Percentiles rank a stretch among this genome's conserved stretches.
Evolutionary conservation across 2,888 invertebrate species (phyloP).

Genomic region (Argyresthia goedartella): DNA sequence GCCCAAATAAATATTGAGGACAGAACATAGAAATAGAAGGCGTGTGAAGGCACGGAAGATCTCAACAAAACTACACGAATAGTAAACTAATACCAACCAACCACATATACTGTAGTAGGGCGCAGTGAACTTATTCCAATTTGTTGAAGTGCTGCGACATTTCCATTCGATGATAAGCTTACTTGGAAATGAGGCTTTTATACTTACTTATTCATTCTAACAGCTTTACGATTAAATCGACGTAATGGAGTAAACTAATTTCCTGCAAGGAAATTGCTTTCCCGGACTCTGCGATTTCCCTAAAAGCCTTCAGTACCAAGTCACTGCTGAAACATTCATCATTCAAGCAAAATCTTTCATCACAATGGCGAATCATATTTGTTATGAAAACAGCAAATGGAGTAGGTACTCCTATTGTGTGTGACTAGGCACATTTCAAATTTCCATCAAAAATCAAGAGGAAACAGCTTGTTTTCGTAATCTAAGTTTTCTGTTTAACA

Average conservation of each 20-base stretch:
- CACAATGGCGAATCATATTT: slow-evolving; percentile 19
- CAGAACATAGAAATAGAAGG: too few species aligned
- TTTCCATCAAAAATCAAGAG: too few species aligned
- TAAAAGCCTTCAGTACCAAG: slow-evolving; percentile 40
- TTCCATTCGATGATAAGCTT: not conserved
- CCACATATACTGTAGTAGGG: not conserved
- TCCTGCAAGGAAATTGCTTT: slow-evolving; percentile 59
- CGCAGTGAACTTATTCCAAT: not conserved
- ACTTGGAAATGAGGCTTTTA: not conserved
- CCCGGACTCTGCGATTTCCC: slow-evolving; percentile 38
- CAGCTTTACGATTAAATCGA: slow-evolving; percentile 6
- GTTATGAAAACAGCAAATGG: slow-evolving; percentile 6
- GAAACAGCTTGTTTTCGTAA: too few species aligned
- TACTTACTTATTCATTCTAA: not conserved
- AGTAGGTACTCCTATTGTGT: not conserved
- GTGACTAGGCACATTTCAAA: not conserved
- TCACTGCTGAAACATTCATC: slow-evolving; percentile 40
- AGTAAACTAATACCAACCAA: not conserved
- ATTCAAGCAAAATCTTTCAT: slow-evolving; percentile 22
- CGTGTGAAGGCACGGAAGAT: not conserved
- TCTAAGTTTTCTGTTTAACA: too few species aligned
- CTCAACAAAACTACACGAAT: not conserved
- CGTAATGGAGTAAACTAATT: slow-evolving; percentile 37
- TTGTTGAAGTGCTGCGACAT: not conserved
- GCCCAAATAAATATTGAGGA: too few species aligned